Base-by-base conservation (phyloP, 1,140 invertebrate genomes). In the Lepidotrigona ventralis region DNA sequence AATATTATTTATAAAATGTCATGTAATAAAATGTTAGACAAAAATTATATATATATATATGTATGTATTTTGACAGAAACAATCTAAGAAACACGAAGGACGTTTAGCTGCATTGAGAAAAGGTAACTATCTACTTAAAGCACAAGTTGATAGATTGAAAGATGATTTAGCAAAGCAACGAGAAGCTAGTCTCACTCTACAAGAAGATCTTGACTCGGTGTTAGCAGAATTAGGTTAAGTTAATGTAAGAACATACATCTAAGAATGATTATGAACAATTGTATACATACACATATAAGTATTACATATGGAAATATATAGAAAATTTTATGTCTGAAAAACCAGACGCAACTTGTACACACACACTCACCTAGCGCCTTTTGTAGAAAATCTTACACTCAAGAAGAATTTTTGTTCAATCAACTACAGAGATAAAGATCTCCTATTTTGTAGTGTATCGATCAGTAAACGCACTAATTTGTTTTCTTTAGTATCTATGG, bases 181-280 rank as follows among this genome's bases (percentile, higher is more conserved):
- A 90, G 97, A 97, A 89, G 95, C 97, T 92, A 97, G 97, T 51
- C 92, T 96, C 21, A 94, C 95, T 46, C 92, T 98, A 46, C 96
- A 98, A 93, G 96, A 97, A 90, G 97, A 98, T 93, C 93, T 98
- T 85, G 97, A 98, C 92, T 97, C 97, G 14, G 95, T 97, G 2
- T 95, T 97, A 71, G 96, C 96, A 26, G 97, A 97, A 94, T 93
- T 97, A 88, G 96, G 96, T 88, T 96, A 92, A 92, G 81, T 81
- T 72, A 80, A 53, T 73, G 26, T 82, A 74, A 72, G 63, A 63
- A 69, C 51, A 75, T 74, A 83, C 81, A 85, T 73, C 69, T 70
- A 81, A 73, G 64, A 53, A 79, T 85, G 53, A 78, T 53, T 81
- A 77, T 85, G 66, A 53, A 90, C 68, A 66, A 89, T 81, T 90